A percentile compares a stretch with the other conserved stretches of the same genome.
Evolutionary conservation across 1,140 invertebrate species (phyloP).

Genomic region (Lamellibrachia luymesi): DNA sequence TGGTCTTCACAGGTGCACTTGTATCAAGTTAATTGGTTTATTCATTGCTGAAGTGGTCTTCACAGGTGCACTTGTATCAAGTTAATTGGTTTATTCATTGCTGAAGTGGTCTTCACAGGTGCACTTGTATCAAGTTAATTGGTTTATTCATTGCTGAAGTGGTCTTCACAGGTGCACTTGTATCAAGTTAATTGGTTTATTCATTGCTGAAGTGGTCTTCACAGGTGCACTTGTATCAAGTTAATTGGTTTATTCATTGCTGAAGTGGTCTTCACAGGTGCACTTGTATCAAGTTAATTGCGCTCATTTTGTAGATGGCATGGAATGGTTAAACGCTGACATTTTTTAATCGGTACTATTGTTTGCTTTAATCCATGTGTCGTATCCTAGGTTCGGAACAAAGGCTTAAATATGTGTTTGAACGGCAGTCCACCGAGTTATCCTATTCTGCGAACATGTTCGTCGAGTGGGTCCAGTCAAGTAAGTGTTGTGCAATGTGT

Average conservation of each 20-base stretch:
- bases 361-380: neutral
- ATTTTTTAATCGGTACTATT: neutral
- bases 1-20: neutral
- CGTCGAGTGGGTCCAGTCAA: neutral
- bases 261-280: neutral
- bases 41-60: no score
- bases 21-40: neutral
- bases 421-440: neutral
- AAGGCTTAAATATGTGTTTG: neutral
- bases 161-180: no score
- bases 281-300: neutral
- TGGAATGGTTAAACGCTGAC: neutral
- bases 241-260: neutral
- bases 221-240: neutral
- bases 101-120: neutral
- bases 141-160: no score
- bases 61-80: no score
- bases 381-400: neutral
- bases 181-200: no score
- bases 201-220: neutral
- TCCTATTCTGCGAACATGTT: neutral
- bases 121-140: neutral
- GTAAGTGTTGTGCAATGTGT: neutral
- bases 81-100: no score
- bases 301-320: neutral